phyloP scores from a whole-genome alignment of 2,888 invertebrate species.

The Chloromyia formosa region DNA sequence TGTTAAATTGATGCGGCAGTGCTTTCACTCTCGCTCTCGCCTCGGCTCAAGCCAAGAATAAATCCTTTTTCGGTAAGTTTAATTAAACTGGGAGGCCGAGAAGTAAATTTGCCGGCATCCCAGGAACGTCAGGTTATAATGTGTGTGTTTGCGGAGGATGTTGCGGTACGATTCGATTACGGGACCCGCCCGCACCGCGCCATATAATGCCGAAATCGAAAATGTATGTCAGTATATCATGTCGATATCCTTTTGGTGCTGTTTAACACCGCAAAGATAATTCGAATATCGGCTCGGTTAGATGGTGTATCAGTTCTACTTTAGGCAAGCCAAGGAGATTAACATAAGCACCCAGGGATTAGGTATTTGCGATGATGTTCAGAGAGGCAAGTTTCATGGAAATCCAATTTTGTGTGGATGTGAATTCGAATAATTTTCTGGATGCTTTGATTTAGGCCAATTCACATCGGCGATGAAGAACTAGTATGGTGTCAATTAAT shows the following conservation, averaged over 20 bases:
- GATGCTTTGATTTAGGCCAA: no score
- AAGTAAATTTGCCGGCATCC: not conserved
- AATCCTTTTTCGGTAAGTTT: slow-evolving; percentile 30
- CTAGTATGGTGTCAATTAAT: no score
- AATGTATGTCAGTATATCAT: not conserved
- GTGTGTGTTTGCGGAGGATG: not conserved
- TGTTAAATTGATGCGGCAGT: not conserved
- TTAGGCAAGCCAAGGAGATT: not conserved
- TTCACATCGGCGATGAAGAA: no score
- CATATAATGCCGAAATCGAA: not conserved
- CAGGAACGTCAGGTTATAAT: not conserved
- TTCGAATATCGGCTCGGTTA: not conserved
- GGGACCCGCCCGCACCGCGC: not conserved
- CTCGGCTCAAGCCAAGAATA: not conserved
- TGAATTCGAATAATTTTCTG: not conserved
- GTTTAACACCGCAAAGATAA: not conserved
- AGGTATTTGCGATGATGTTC: not conserved
- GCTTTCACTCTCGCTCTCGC: no score
- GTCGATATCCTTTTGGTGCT: not conserved
- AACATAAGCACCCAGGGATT: not conserved
- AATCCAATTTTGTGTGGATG: not conserved
- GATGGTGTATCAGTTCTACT: not conserved
- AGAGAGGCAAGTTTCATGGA: not conserved
- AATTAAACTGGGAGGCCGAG: slow-evolving; percentile 21
- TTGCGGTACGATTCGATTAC: not conserved